Conservation (phyloP, 2,888 invertebrate species). For the Drosophila colorata region DNA sequence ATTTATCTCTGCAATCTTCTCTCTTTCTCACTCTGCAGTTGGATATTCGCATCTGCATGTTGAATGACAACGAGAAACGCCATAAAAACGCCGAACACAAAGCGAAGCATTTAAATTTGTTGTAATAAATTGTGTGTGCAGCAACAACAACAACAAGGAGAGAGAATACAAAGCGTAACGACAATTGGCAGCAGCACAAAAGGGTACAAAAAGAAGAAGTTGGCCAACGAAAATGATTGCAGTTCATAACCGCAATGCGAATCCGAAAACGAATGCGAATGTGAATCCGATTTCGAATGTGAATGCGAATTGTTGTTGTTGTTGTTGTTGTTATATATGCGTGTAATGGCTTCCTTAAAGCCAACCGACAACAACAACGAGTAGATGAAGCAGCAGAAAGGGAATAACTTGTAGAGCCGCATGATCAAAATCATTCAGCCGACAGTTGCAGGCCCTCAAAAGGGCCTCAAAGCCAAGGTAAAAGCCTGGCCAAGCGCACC, state of each 20-base stretch:
- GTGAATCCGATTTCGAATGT: slow-evolving; percentile 42
- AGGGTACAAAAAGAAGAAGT: slow-evolving; percentile 20
- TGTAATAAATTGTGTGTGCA: slow-evolving; percentile 77
- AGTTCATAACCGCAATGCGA: slow-evolving; percentile 66
- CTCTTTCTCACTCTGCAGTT: background rate
- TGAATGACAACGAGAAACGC: slow-evolving; percentile 44
- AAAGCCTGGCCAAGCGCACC: slow-evolving; percentile 27
- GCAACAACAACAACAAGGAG: slow-evolving; percentile 40
- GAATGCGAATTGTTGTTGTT: slow-evolving; percentile 46
- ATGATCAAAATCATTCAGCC: slow-evolving; percentile 77
- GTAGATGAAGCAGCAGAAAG: slow-evolving; percentile 19
- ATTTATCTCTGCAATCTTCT: background rate
- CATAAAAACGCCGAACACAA: slow-evolving; percentile 74
- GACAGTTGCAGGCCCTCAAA: slow-evolving; percentile 43
- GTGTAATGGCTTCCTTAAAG: slow-evolving; percentile 81
- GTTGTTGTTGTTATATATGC: slow-evolving; percentile 64
- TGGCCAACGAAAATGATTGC: slow-evolving; percentile 66
- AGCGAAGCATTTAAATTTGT: slow-evolving; percentile 79
- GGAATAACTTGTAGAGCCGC: slow-evolving; percentile 36
- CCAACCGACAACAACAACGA: slow-evolving; percentile 45
- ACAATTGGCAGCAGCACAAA: slow-evolving; percentile 46
- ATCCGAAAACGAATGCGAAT: slow-evolving; percentile 33
- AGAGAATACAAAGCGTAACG: slow-evolving; percentile 59
- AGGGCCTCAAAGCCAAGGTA: slow-evolving; percentile 50
- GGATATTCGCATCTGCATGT: slow-evolving; percentile 41